A percentile compares a stretch with the other conserved stretches of the same genome.
phyloP scores from a whole-genome alignment of 2,888 invertebrate species.

The Sericinus montela region DNA sequence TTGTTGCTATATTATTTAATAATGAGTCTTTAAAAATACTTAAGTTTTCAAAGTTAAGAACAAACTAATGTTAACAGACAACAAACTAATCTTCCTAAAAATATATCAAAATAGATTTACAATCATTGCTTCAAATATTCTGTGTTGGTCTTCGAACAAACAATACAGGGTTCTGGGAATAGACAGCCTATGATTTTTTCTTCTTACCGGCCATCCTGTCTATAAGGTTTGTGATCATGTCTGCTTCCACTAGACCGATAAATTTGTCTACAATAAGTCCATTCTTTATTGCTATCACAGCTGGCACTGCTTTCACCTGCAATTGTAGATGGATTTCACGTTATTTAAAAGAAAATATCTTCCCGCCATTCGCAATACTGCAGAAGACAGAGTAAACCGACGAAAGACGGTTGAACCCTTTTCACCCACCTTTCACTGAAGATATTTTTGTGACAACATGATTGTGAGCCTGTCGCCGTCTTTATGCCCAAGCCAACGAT shows the following conservation, averaged over 20 bases:
- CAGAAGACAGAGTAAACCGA: no score
- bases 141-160: not conserved
- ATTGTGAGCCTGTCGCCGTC: no score
- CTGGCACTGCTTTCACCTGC: constrained; percentile 89
- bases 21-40: no score
- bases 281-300: constrained; percentile 88
- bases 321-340: constrained; percentile 19
- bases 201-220: constrained; percentile 78
- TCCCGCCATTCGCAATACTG: no score
- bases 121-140: not conserved
- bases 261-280: constrained; percentile 92
- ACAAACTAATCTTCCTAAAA: constrained; percentile 1
- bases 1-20: no score
- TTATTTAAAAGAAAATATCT: no score
- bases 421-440: no score
- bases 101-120: constrained; percentile 3
- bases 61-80: not conserved
- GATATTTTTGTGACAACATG: no score
- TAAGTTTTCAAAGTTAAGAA: no score
- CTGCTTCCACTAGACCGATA: constrained; percentile 90
- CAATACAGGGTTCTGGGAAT: not conserved
- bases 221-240: constrained; percentile 89
- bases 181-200: constrained; percentile 1
- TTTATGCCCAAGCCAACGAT: no score
- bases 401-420: no score